These are phyloP conservation scores for Eupleurogrammus muticus DNA, from an alignment of 2,797 vertebrate species.

Conservation along the genomic window DNA sequence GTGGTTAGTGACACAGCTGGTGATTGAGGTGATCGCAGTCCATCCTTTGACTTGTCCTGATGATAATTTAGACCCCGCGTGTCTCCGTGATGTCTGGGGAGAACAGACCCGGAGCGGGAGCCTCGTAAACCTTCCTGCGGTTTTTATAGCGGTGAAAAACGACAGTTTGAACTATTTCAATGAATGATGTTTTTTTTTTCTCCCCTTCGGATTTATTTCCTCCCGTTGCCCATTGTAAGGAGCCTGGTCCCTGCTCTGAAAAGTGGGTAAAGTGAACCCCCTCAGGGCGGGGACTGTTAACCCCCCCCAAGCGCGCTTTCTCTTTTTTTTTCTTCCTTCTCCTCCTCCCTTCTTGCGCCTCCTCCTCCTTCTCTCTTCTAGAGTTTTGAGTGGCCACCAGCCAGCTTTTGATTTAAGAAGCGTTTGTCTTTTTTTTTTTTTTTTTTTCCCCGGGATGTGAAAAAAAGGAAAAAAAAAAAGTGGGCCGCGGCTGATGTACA, in stretches of 20 bases:
- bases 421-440: slow-evolving; percentile 88
- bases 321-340: slow-evolving; percentile 6
- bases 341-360: slow-evolving; percentile 42
- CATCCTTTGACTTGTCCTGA: slow-evolving; percentile 19
- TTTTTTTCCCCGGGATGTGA: slow-evolving; percentile 81
- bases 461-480: slow-evolving; percentile 31
- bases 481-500: slow-evolving; percentile 79
- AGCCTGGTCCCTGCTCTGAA: slow-evolving; percentile 62
- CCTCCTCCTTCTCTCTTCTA: slow-evolving; percentile 42
- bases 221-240: slow-evolving; percentile 71
- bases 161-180: slow-evolving; percentile 34
- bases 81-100: slow-evolving; percentile 54
- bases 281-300: slow-evolving; percentile 64
- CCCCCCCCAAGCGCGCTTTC: slow-evolving; percentile 54
- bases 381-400: slow-evolving; percentile 83
- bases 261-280: slow-evolving; percentile 75
- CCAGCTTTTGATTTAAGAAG: slow-evolving; percentile 86
- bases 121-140: slow-evolving; percentile 53
- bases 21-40: slow-evolving; percentile 17
- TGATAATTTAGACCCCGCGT: slow-evolving; percentile 39
- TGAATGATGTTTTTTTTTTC: slow-evolving; percentile 61
- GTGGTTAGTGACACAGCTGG: slow-evolving; percentile 7
- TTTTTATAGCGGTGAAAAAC: slow-evolving; percentile 50
- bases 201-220: slow-evolving; percentile 66
- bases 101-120: slow-evolving; percentile 62